Evolutionary conservation across 2,113 vertebrate genomes (phyloP), one percentile per base, ranked within the genome.

Genomic region (Micronycteris hirsuta): DNA sequence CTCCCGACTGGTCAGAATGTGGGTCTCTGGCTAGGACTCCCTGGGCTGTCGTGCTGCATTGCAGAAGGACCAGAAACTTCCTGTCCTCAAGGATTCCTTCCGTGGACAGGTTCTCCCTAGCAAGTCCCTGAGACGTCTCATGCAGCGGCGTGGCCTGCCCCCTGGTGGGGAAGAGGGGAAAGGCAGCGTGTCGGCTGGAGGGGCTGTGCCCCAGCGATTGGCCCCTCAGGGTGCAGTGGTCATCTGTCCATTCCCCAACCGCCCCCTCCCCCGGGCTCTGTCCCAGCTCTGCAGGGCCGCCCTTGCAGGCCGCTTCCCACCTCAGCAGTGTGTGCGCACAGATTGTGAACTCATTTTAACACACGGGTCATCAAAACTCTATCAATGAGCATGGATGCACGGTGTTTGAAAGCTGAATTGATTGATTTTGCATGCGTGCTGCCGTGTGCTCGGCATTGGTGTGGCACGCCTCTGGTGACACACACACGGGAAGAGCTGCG

Each of bases 321-420:
- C 13, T 5, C 1, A 1, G 3, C 19, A 9, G 56, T 0, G 14
- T 1, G 8, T 0, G 28, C 0, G 1, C 0, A 0, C 4, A 22
- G 63, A 15, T 0, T 2, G 41, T 13, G n/a, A 52, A 85, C 11
- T 19, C 41, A 11, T 86, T 28, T 52, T 56, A 28, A 81, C 70
- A 17, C 7, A 3, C 2, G 1, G 4, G 10, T 33, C 5, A 24
- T 12, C 47, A 73, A 54, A 41, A n/a, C 31, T 26, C 47, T 8
- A 5, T 33, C 19, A 49, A 45, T 24, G 89, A n/a, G 8, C 38
- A 2, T 12, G 63, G 4, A 36, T 16, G 3, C 0, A 2, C 7
- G 5, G 63, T 19, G 31, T 52, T 91, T 38, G 49, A 58, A 33
- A 74, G 19, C 26, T 26, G 52, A 49, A 43, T 15, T 4, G 78